Evolutionary conservation across 2,797 vertebrate species (phyloP), one percentile per base, ranked within the genome.

Genomic region (Peromyscus eremicus): DNA sequence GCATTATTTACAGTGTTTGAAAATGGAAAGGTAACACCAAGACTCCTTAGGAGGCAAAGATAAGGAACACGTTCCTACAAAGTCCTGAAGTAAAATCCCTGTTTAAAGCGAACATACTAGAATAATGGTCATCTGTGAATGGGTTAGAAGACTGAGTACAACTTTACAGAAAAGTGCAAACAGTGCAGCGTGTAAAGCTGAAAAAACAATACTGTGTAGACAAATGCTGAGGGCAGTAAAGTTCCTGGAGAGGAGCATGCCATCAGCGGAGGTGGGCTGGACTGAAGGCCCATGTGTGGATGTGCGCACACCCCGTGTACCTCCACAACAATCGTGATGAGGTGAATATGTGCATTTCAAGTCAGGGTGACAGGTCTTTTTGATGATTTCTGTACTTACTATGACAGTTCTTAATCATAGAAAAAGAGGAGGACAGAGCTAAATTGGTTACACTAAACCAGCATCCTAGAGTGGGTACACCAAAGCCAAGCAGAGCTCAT

Each of bases 291-390:
- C 4, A 29, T 25, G n/a, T 43, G 12, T 21, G 10, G 17, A 8
- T 1, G 32, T 6, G 8, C 25, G 34, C 0, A 55, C 0, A 7
- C 4, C 85, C 19, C 3, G 19, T 27, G 68, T 1, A 5, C n/a
- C 17, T 70, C 10, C 13, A 17, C 27, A 43, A n/a, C 57, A 52
- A 25, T 21, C 27, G 0, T 0, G 9, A 49, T 0, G 5, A 49
- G 32, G 43, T 6, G 32, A 57, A 29, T 2, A 32, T 68, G 27
- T 34, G 11, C 12, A 5, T 29, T 37, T 55, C 10, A 12, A 43
- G 43, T 79, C n/a, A 21, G 9, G 34, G 32, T 29, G 29, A 37
- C 21, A 11, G 13, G 7, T 43, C 3, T 49, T 37, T 85, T 23
- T 25, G 40, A 34, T 14, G 75, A 60, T 46, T 57, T 71, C 60